Evolutionary conservation across 1,140 invertebrate species (phyloP).

Genomic region (Leptinotarsa defecta): DNA sequence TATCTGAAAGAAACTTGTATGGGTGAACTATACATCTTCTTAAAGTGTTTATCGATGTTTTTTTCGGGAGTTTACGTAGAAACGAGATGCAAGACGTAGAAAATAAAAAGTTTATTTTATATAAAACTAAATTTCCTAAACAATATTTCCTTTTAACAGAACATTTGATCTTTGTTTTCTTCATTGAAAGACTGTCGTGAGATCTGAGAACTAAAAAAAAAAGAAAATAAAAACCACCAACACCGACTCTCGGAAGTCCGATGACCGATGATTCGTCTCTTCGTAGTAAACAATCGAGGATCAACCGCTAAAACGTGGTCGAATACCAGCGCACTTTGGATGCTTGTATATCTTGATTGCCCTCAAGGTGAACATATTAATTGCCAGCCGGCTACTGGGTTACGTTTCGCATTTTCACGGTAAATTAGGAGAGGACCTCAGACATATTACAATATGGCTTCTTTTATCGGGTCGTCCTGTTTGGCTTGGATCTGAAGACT

Average conservation of each 20-base stretch:
- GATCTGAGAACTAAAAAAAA: neutral
- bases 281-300: conserved; percentile 6
- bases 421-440: neutral
- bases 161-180: no score
- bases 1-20: no score
- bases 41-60: no score
- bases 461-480: neutral
- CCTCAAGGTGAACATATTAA: neutral
- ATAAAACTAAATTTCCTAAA: no score
- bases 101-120: no score
- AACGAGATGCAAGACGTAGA: no score
- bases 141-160: no score
- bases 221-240: neutral
- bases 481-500: no score
- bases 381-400: neutral
- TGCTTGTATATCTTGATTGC: conserved; percentile 3
- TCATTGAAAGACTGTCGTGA: no score
- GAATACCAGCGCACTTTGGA: neutral
- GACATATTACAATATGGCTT: neutral
- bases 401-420: neutral
- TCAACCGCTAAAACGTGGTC: neutral
- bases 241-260: conserved; percentile 4
- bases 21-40: no score
- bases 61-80: no score
- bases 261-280: neutral